Conservation (phyloP, 2,888 invertebrate genomes). For the Megastigmus dorsalis region DNA sequence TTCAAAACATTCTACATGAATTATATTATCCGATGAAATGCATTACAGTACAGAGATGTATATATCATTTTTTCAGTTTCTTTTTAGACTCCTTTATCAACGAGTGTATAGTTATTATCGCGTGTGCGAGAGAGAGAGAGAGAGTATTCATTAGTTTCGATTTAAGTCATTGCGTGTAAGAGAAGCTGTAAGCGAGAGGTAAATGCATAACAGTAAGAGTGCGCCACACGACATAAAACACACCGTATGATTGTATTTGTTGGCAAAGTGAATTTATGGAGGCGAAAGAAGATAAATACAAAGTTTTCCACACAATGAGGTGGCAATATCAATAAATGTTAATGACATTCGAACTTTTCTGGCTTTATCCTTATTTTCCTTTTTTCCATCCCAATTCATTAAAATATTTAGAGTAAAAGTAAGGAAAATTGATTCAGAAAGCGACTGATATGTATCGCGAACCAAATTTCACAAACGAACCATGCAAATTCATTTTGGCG, state of each 20-base stretch:
- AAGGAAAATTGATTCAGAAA: no score
- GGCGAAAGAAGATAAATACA: not conserved
- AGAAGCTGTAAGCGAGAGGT: not conserved
- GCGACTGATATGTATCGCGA: no score
- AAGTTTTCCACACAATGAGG: slow-evolving; percentile 19
- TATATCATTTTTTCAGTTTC: not conserved
- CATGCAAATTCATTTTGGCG: no score
- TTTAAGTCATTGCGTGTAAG: not conserved
- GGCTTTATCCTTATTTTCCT: not conserved
- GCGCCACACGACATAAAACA: no score
- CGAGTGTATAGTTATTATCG: not conserved
- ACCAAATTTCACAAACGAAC: no score
- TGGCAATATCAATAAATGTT: slow-evolving; percentile 46
- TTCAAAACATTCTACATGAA: no score
- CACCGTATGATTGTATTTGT: slow-evolving; percentile 2
- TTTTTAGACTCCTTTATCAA: not conserved
- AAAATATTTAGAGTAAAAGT: no score
- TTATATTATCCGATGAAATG: no score
- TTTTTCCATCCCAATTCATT: no score
- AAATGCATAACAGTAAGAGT: not conserved
- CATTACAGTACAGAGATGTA: not conserved
- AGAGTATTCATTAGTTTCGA: not conserved
- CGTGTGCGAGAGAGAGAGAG: not conserved
- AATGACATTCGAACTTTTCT: slow-evolving; percentile 40
- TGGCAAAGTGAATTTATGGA: not conserved